A percentile compares a stretch with the other conserved stretches of the same genome.
Evolutionary conservation across 2,113 vertebrate species (phyloP).

Genomic region (Sturnira hondurensis): DNA sequence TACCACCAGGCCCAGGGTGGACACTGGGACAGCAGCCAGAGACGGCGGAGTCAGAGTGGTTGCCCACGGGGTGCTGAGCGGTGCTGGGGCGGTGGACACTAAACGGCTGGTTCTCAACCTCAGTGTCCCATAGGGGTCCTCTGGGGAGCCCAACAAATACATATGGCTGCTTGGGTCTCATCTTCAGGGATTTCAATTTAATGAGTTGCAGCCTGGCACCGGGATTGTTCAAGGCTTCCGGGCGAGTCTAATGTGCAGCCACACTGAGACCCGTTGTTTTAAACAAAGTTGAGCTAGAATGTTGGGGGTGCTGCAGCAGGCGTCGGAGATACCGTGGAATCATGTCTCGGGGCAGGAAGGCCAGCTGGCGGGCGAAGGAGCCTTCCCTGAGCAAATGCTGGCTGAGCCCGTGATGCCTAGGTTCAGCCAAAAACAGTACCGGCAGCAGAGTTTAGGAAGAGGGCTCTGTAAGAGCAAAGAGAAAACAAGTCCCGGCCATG

Average conservation of each 20-base stretch:
- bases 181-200: neutral
- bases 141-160: neutral
- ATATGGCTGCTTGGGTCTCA: neutral
- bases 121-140: neutral
- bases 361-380: neutral
- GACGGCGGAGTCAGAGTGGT: neutral
- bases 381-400: neutral
- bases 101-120: neutral
- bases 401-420: too few species aligned
- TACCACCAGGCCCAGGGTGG: neutral
- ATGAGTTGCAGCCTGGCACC: neutral
- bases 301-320: rapidly evolving
- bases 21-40: neutral
- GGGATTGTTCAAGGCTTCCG: neutral
- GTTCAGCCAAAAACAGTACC: neutral
- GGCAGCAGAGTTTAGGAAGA: neutral
- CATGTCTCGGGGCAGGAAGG: rapidly evolving
- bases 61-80: neutral
- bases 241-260: neutral
- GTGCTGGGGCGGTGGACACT: neutral
- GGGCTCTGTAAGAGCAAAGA: too few species aligned
- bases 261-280: neutral
- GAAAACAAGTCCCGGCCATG: neutral
- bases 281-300: neutral
- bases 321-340: neutral